Conservation (phyloP, 2,113 vertebrate genomes). For the Hippolais icterina region DNA sequence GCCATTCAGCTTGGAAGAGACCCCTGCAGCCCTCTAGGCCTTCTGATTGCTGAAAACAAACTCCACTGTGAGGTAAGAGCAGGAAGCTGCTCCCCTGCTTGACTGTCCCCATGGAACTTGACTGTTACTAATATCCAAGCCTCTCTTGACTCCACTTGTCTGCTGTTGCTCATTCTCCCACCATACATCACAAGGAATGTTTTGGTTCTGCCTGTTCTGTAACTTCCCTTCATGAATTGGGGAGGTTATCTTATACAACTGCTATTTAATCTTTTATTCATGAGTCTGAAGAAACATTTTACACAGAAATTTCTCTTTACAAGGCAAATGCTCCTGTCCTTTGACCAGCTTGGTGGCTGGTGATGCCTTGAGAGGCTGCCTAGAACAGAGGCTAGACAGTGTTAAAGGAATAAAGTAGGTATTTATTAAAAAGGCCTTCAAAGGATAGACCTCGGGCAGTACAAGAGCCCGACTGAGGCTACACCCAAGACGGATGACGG, state of each 20-base stretch:
- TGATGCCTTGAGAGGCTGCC: background rate
- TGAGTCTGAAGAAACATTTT: background rate
- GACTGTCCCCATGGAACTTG: background rate
- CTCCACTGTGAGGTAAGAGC: background rate
- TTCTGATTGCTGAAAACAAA: background rate
- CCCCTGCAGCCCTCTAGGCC: background rate
- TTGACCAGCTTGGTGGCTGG: background rate
- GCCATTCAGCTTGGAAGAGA: background rate
- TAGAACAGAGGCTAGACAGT: background rate
- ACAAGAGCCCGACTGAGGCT: no score
- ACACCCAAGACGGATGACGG: background rate
- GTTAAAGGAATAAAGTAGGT: background rate
- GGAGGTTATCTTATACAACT: background rate
- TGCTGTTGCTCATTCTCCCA: background rate
- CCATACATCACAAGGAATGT: background rate
- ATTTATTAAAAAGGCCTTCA: background rate
- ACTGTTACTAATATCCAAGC: background rate
- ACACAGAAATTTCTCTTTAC: background rate
- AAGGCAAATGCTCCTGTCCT: background rate
- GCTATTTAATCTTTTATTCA: background rate
- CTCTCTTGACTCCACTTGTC: background rate
- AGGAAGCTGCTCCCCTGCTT: background rate
- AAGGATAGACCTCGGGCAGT: background rate
- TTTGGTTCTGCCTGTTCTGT: background rate
- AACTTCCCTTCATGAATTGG: background rate